Conservation (phyloP, 2,888 invertebrate species). For the Drosophila kanekoi region DNA sequence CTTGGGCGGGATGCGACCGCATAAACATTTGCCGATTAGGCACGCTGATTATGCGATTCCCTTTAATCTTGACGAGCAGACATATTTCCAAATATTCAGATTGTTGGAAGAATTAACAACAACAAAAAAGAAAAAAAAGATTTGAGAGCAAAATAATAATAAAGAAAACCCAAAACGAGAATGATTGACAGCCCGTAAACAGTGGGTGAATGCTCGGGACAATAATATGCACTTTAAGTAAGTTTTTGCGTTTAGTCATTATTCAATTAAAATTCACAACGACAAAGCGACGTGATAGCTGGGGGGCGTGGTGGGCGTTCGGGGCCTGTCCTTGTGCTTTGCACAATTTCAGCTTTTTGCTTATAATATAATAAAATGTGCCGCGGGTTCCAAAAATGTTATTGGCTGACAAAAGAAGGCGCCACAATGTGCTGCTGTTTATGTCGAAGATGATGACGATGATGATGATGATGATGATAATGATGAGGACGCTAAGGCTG, state of each 20-base stretch:
- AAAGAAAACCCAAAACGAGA: constrained; percentile 21
- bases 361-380: constrained; percentile 45
- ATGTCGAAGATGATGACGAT: constrained; percentile 23
- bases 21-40: constrained; percentile 66
- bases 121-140: not conserved
- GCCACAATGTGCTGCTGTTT: constrained; percentile 34
- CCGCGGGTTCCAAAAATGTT: constrained; percentile 53
- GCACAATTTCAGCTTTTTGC: constrained; percentile 29
- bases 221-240: constrained; percentile 68
- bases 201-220: constrained; percentile 38
- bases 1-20: constrained; percentile 41
- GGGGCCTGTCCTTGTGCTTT: constrained; percentile 12
- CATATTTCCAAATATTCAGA: constrained; percentile 25
- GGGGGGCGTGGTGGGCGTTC: not conserved
- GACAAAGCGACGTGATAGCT: constrained; percentile 6
- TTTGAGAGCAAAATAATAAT: constrained; percentile 3
- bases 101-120: not conserved
- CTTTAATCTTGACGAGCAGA: constrained; percentile 57
- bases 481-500: constrained; percentile 21
- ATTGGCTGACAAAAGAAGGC: constrained; percentile 50
- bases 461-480: constrained; percentile 1
- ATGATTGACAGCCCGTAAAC: constrained; percentile 54
- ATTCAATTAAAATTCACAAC: constrained; percentile 66
- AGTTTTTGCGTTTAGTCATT: constrained; percentile 64
- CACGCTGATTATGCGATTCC: constrained; percentile 71